Conservation (phyloP, 1,140 invertebrate genomes). For the Formica exsecta region DNA sequence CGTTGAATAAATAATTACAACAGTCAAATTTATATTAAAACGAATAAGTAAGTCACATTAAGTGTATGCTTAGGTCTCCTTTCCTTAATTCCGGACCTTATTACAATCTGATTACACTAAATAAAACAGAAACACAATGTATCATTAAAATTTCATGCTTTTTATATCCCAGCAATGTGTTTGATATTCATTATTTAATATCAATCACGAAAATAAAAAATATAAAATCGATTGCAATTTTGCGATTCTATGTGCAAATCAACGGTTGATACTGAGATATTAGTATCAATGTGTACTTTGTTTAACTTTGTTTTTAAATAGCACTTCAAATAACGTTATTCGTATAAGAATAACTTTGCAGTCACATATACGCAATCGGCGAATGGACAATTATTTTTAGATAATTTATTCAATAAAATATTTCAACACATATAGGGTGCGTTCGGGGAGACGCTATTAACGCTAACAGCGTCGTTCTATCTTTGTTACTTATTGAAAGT, state of each 20-base stretch:
- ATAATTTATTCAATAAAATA: not conserved
- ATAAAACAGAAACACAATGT: not conserved
- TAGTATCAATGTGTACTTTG: not conserved
- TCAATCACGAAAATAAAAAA: not conserved
- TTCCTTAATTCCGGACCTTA: not conserved
- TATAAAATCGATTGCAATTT: not conserved
- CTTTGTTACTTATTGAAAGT: too few species aligned
- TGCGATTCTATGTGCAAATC: not conserved
- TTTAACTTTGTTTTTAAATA: conserved; percentile 1
- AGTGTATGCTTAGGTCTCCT: conserved; percentile 22
- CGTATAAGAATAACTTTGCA: not conserved
- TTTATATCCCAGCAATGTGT: not conserved
- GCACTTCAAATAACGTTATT: not conserved
- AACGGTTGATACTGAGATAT: not conserved
- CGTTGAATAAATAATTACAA: conserved; percentile 71
- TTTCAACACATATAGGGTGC: not conserved
- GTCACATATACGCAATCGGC: not conserved
- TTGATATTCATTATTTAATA: not conserved
- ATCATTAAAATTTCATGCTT: conserved; percentile 8
- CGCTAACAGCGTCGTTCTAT: too few species aligned
- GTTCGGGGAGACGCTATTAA: too few species aligned
- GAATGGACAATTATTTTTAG: not conserved
- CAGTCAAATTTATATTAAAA: conserved; percentile 67
- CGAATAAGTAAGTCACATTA: conserved; percentile 69
- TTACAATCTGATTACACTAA: conserved; percentile 37